Percentiles rank a stretch among this genome's conserved stretches.
phyloP scores from a whole-genome alignment of 2,113 vertebrate genomes.

The Hyperopisus bebe region DNA sequence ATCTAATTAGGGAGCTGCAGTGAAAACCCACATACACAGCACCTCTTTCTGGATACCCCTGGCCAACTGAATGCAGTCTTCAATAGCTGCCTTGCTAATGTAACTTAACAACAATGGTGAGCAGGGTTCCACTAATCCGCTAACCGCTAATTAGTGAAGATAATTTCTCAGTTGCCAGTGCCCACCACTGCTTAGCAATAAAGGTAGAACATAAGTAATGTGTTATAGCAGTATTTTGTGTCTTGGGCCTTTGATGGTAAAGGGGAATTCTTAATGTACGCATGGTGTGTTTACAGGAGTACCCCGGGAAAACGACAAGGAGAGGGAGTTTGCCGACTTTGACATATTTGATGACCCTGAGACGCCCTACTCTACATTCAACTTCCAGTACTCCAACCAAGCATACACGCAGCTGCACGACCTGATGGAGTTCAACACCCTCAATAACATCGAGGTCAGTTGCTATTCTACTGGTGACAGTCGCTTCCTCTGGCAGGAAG shows the following conservation, averaged over 20 bases:
- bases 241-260: background rate
- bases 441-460: conserved; percentile 90
- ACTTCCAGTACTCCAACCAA: conserved; percentile 89
- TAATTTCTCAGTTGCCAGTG: background rate
- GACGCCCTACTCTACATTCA: conserved; percentile 90
- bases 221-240: background rate
- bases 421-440: conserved; percentile 96
- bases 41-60: background rate
- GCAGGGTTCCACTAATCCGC: background rate
- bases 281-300: conserved; percentile 61
- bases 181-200: background rate
- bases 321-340: conserved; percentile 87
- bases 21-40: background rate
- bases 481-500: background rate
- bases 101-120: background rate
- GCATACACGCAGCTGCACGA: conserved; percentile 85
- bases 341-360: conserved; percentile 95
- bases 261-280: background rate
- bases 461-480: background rate
- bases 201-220: background rate
- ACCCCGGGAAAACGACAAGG: conserved; percentile 76
- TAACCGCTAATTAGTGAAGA: background rate
- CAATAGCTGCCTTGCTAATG: background rate
- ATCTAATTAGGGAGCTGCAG: background rate
- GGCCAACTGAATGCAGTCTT: background rate